These are phyloP conservation scores for Drosophila nikananu DNA, from an alignment of 1,140 invertebrate species.

Conservation along the genomic window DNA sequence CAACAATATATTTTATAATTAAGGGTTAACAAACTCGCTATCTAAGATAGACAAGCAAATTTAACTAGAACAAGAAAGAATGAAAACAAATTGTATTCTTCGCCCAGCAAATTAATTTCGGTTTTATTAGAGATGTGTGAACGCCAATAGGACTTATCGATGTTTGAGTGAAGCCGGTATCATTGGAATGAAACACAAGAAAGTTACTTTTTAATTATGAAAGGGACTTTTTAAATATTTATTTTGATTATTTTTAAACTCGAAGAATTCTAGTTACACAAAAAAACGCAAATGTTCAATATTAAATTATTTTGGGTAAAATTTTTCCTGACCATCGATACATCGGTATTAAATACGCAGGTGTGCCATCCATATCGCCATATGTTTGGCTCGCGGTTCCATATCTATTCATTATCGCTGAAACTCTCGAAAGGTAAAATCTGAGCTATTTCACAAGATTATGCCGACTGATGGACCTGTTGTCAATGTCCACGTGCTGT, in stretches of 20 bases:
- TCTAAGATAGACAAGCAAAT: constrained; percentile 13
- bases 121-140: constrained; percentile 14
- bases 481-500: constrained; percentile 89
- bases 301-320: neutral
- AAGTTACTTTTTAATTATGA: too few species aligned
- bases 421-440: neutral
- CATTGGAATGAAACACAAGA: neutral
- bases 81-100: constrained; percentile 36
- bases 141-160: neutral
- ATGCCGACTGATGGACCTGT: constrained; percentile 34
- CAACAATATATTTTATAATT: constrained; percentile 4
- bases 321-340: neutral
- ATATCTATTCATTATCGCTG: constrained; percentile 4
- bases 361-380: neutral
- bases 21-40: constrained; percentile 18
- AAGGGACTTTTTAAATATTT: neutral
- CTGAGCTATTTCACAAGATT: constrained; percentile 8
- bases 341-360: neutral
- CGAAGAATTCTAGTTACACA: too few species aligned
- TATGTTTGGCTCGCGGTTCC: neutral
- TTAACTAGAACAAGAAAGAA: constrained; percentile 1
- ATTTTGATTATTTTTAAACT: neutral
- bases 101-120: constrained; percentile 19
- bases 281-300: too few species aligned
- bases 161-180: neutral